phyloP scores from a whole-genome alignment of 2,113 vertebrate species.

The Calyptommatus sinebrachiatus region DNA sequence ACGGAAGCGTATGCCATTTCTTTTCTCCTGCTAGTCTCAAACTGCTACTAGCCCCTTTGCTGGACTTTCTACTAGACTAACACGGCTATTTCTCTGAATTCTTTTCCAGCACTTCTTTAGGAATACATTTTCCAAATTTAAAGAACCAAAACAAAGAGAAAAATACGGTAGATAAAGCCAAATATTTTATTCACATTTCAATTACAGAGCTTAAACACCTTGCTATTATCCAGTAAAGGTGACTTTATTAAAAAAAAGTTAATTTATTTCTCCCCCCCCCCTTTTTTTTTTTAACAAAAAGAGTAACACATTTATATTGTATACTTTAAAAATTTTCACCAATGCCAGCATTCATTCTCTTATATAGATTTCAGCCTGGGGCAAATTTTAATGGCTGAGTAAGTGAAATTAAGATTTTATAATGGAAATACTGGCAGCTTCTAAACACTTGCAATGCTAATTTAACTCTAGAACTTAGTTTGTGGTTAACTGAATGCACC shows the following conservation, averaged over 20 bases:
- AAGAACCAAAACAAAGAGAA: conserved; percentile 33
- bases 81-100: no score
- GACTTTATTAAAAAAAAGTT: neutral
- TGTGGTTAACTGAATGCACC: conserved; percentile 13
- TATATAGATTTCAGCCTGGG: conserved; percentile 32
- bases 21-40: no score
- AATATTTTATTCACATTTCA: conserved; percentile 45
- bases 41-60: no score
- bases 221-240: conserved; percentile 4
- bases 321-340: conserved; percentile 32
- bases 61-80: no score
- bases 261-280: neutral
- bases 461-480: neutral
- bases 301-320: neutral
- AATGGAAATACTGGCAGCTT: conserved; percentile 45
- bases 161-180: conserved; percentile 29
- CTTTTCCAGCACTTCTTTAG: conserved; percentile 11
- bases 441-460: conserved; percentile 19
- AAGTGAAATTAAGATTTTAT: conserved; percentile 39
- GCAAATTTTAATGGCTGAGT: conserved; percentile 40
- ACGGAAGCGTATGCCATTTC: no score
- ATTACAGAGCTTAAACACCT: conserved; percentile 1
- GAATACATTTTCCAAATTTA: conserved; percentile 41
- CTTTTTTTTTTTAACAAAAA: conserved; percentile 25
- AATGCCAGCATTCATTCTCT: conserved; percentile 39